Evolutionary conservation across 2,888 invertebrate species (phyloP).

Genomic region (Caenorhabditis imperialis): DNA sequence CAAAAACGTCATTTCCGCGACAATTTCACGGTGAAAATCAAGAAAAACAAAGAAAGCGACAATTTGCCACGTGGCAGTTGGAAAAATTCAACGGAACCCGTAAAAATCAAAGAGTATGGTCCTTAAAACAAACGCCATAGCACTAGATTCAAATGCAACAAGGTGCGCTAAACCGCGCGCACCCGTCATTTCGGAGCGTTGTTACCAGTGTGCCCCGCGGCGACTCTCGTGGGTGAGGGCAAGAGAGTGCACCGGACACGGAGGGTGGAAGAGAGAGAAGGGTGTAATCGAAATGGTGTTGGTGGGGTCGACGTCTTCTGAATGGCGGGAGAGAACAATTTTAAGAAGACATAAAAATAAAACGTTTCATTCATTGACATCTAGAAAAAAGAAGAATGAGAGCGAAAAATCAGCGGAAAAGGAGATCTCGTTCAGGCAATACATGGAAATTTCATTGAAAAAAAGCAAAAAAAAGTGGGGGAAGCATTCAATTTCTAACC

Average conservation of each 20-base stretch:
- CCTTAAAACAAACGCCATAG: too few relatives aligned
- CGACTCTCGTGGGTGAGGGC: background rate
- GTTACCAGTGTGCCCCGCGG: conserved; percentile 2
- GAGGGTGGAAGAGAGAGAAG: too few relatives aligned
- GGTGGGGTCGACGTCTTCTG: too few relatives aligned
- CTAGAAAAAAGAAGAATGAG: too few relatives aligned
- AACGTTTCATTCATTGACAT: conserved; percentile 4
- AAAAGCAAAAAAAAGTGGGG: background rate
- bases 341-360: conserved; percentile 2
- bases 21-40: too few relatives aligned
- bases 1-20: too few relatives aligned
- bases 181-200: conserved; percentile 10
- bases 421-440: conserved; percentile 12
- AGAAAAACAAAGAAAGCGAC: too few relatives aligned
- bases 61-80: too few relatives aligned
- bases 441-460: conserved; percentile 19
- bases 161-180: conserved; percentile 1
- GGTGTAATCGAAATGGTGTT: too few relatives aligned
- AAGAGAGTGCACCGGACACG: background rate
- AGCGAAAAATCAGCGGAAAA: background rate
- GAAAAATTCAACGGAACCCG: too few relatives aligned
- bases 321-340: too few relatives aligned
- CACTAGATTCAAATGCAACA: background rate
- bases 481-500: conserved; percentile 17
- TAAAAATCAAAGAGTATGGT: too few relatives aligned